Percentiles rank a stretch among this genome's conserved stretches.
These are phyloP conservation scores for Nomada ferruginata DNA, from an alignment of 2,888 invertebrate genomes.

Conservation along the genomic window DNA sequence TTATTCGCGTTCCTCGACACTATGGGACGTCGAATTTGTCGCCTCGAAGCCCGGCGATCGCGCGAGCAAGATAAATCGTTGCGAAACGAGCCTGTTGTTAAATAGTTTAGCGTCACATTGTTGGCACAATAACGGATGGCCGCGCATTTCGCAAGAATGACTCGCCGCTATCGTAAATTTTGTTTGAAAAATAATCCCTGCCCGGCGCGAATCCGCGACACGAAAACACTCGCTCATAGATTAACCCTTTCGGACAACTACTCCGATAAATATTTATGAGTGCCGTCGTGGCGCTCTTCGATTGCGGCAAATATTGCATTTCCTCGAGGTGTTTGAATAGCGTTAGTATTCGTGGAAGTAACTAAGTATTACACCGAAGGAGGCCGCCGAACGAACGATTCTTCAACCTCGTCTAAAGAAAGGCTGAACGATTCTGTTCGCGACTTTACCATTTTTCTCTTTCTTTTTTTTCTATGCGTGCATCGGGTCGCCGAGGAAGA, in stretches of 20 bases:
- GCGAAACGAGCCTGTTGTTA: conserved; percentile 63
- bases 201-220: conserved; percentile 28
- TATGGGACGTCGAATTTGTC: conserved; percentile 57
- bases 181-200: conserved; percentile 53
- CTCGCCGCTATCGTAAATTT: conserved; percentile 48
- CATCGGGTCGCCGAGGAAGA: background rate
- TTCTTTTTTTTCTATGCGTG: too few species aligned
- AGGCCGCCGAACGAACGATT: conserved; percentile 3
- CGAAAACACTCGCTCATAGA: conserved; percentile 23
- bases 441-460: too few species aligned
- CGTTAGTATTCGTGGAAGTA: conserved; percentile 10
- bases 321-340: background rate
- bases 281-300: conserved; percentile 17
- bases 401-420: background rate
- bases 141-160: conserved; percentile 56
- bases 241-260: conserved; percentile 34
- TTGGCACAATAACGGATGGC: conserved; percentile 62
- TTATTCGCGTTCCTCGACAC: conserved; percentile 43
- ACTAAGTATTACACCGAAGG: background rate
- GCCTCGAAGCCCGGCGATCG: conserved; percentile 47
- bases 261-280: conserved; percentile 50
- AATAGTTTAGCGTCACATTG: conserved; percentile 57
- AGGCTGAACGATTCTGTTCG: background rate
- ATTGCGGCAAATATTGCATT: conserved; percentile 41
- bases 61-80: conserved; percentile 59